Base-by-base conservation (phyloP, 1,140 invertebrate genomes). In the Apis laboriosa region DNA sequence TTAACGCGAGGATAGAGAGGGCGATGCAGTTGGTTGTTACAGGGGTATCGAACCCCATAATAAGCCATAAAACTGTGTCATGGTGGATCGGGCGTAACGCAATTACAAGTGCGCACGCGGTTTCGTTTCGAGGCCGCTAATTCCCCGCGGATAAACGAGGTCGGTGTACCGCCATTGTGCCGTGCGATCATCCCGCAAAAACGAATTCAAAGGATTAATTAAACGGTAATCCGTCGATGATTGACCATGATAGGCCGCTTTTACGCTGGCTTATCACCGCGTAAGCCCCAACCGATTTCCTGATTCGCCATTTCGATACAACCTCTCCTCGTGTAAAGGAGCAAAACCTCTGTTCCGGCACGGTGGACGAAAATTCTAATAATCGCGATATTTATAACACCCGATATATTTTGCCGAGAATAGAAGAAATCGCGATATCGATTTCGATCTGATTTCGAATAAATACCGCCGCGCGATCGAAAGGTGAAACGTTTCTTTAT, bases 171-270 rank as follows among this genome's bases (percentile, higher is more conserved):
- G 71, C 71, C 78, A 80, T 80, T 74, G 58, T 74, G 21, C 51
- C 55, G 63, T 43, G 7, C 72, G 61, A 80, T 80, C 70, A 80
- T 76, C 73, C 80, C 72, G 63, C 80, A 58, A 77, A 82, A 77
- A 82, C 80, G 80, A 82, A 82, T 82, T 82, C 80, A 56, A 70
- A 73, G 80, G 80, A 82, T 82, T 82, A 82, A 82, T 82, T 82
- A 82, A 82, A 82, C 80, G 64, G 74, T 77, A 77, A 77, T 82
- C 74, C 74, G 74, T 77, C 80, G 80, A 82, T 82, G 80, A 82
- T 77, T 82, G 80, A 82, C 80, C 80, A 53, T 74, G 63, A 68
- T 77, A 82, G 73, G 73, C 43, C 24, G 80, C 80, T 82, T 82
- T 82, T 82, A 76, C 73, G 73, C 49, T 51, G 64, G 80, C 55